Conservation (phyloP, 2,797 vertebrate genomes). For the Squalus acanthias region DNA sequence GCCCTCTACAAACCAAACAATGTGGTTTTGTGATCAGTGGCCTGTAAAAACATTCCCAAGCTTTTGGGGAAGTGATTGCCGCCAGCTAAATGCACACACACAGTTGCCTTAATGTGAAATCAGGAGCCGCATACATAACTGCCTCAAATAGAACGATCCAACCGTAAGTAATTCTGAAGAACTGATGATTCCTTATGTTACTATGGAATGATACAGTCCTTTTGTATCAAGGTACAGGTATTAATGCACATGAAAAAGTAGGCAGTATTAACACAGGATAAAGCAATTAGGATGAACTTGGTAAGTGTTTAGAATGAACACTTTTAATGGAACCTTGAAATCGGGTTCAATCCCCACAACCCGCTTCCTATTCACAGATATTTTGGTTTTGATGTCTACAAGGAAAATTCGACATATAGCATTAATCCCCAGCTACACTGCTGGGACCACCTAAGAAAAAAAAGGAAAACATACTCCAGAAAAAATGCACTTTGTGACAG, state of each 20-base stretch:
- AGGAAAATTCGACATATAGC: slow-evolving; percentile 14
- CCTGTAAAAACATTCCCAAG: too few relatives aligned
- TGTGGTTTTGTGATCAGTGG: too few relatives aligned
- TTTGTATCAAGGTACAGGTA: background rate
- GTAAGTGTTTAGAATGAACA: background rate
- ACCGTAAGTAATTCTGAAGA: too few relatives aligned
- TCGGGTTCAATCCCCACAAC: slow-evolving; percentile 38
- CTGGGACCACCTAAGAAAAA: background rate
- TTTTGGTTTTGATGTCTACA: slow-evolving; percentile 33
- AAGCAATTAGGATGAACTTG: background rate
- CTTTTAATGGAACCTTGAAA: slow-evolving; percentile 39
- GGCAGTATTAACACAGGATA: background rate
- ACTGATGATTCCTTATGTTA: too few relatives aligned
- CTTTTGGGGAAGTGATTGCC: too few relatives aligned
- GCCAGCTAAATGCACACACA: too few relatives aligned
- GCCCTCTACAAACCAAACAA: too few relatives aligned
- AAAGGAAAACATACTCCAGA: background rate
- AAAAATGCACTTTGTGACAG: background rate
- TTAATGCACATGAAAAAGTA: background rate
- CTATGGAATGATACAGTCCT: background rate
- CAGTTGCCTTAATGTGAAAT: too few relatives aligned
- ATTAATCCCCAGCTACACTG: slow-evolving; percentile 32
- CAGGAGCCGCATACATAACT: too few relatives aligned
- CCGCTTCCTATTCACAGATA: background rate
- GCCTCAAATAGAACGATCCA: too few relatives aligned